phyloP scores from a whole-genome alignment of 1,140 invertebrate species.

The Brachystomella parvula region DNA sequence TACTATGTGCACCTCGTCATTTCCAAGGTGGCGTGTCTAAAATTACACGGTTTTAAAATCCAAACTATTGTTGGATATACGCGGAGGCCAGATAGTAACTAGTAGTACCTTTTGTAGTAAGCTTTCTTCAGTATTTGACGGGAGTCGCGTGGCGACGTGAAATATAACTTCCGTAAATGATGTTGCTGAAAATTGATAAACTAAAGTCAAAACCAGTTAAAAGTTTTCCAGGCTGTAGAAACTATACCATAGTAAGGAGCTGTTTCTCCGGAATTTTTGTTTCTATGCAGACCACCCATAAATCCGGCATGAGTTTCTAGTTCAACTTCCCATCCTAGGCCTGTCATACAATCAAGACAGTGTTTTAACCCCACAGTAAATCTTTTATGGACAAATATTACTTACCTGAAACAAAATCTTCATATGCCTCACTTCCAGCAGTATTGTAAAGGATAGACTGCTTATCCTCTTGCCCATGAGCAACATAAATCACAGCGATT shows the following conservation, averaged over 20 bases:
- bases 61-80: neutral
- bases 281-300: slow-evolving; percentile 83
- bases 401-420: slow-evolving; percentile 86
- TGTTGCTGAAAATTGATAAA: slow-evolving; percentile 53
- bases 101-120: slow-evolving; percentile 77
- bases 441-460: slow-evolving; percentile 77
- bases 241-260: slow-evolving; percentile 73
- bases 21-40: slow-evolving; percentile 87
- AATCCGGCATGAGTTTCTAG: slow-evolving; percentile 93
- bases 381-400: slow-evolving; percentile 13
- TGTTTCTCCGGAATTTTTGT: slow-evolving; percentile 80
- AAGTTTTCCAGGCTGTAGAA: neutral
- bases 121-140: slow-evolving; percentile 70
- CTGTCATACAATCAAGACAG: slow-evolving; percentile 41
- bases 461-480: slow-evolving; percentile 92
- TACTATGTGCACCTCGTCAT: slow-evolving; percentile 98
- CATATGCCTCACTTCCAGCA: slow-evolving; percentile 81
- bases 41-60: slow-evolving; percentile 16
- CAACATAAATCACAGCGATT: slow-evolving; percentile 97
- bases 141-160: slow-evolving; percentile 97
- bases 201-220: neutral
- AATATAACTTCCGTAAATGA: slow-evolving; percentile 72
- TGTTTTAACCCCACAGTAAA: slow-evolving; percentile 1
- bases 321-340: slow-evolving; percentile 54
- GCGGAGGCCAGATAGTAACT: slow-evolving; percentile 77